Base-by-base conservation (phyloP, 2,888 invertebrate species). In the Drosophila ezoana region DNA sequence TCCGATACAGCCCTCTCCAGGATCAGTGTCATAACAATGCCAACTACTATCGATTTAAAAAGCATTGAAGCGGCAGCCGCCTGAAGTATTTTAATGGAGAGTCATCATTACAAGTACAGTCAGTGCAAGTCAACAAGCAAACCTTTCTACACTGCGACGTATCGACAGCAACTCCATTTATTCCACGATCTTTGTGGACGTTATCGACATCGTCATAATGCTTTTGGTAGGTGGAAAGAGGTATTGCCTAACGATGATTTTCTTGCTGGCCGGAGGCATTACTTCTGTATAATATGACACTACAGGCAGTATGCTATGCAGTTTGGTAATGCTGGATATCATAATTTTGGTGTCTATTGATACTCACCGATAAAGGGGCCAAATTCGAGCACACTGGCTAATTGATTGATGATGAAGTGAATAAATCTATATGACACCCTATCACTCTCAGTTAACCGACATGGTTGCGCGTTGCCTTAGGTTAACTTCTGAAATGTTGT, bases 391-490 rank as follows among this genome's bases (percentile, higher is more conserved):
- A 6, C 47, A 28, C 5, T 47, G 4, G 28, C 47, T 2, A 32
- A 47, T 16, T 5, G 32, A 11, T 16, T 48, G 14, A 18, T 18
- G 18, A 18, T 18, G 35, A 33, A 48, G 47, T 11, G 18, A 18
- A 18, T 18, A 18, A 1, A 18, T 18, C 18, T 18, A 1, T 18
- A 18, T 18, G 18, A 35, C 48, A 18, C 48, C 48, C 11, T 47
- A 47, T 0, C 35, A 35, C 11, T 11, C 38, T 3, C 56, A 63
- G 37, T 47, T 40, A 52, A 52, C 18, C 13, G 40, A 47, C 3
- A 11, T 57, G 9, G 18, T 57, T 3, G 40, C 40, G 32, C 14
- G 40, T 4, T 57, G 47, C 47, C 57, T 40, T 13, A 47, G 48
- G 28, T 48, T 35, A 18, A 35, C 48, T 13, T 13, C 35, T 2